Evolutionary conservation across 2,888 invertebrate species (phyloP), one percentile per base, ranked within the genome.

Genomic region (Rotaria macrura): DNA sequence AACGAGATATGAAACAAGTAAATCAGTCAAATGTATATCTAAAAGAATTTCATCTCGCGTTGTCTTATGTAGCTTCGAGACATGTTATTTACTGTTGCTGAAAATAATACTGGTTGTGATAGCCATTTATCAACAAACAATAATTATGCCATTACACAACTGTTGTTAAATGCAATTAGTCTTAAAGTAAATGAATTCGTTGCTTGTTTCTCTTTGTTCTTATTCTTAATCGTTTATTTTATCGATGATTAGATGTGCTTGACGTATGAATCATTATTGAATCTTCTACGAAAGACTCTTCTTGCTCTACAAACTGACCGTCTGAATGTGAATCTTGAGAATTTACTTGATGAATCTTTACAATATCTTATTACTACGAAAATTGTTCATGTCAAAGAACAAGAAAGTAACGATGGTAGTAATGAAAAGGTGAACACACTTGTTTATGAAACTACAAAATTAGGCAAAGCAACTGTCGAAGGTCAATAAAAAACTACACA

Each of bases 401-500:
- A 83, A 43, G 34, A 47, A 83, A 83, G 83, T 25, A 83, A 72
- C 29, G 17, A 57, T n/a, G 83, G 23, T 47, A 12, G 23, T 14
- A 72, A 38, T 55, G 84, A n/a, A 52, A 54, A 57, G 5, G 38
- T n/a, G 1, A 34, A 57, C 38, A 52, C 52, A n/a, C 29, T 55
- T 49, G 17, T 85, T 55, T 88, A 91, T 54, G 89, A 89, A 84
- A 89, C 90, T 29, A 90, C 90, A n/a, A 87, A 88, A 17, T 89
- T 96, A 49, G 96, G 96, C 23, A 92, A 91, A 87, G 95, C 96
- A 4, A 94, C 95, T 47, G 94, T 95, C 88, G 95, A 94, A 93
- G 95, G 94, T 90, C 86, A 23, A 40, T 83, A 34, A 34, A 34
- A 23, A 43, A 29, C 23, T 38, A n/a, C 29, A 20, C 29, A 23